Evolutionary conservation across 2,797 vertebrate genomes (phyloP), one percentile per base, ranked within the genome.

Genomic region (Ciconia nigra): DNA sequence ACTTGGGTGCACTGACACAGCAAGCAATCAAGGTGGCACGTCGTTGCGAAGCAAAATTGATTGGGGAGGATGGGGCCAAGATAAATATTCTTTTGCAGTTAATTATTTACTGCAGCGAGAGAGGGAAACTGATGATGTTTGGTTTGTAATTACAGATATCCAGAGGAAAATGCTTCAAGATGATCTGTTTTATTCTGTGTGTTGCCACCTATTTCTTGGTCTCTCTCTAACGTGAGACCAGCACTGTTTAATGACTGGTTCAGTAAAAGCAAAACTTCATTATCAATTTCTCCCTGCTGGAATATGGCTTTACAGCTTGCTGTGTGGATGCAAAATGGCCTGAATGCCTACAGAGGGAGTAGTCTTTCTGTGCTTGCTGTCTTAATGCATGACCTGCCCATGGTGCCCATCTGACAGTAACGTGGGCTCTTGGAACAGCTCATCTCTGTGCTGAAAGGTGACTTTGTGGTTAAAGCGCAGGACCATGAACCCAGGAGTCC

Each of bases 31-130:
- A 54, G 62, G 74, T 9, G 1, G 66, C n/a, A 13, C 2, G 2
- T 41, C 3, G 2, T 73, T 58, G 44, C 7, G 3, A 79, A 82
- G 70, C 74, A 67, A 59, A 77, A 95, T 90, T 92, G 91, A 93
- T 17, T 55, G 57, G 66, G 80, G 80, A 87, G 73, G 29, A 87
- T 77, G 86, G n/a, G 61, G 63, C 90, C 74, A 55, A 89, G 81
- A 87, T 35, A 70, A 93, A 54, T 93, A 42, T 69, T 92, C 74
- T 84, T 79, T 67, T 54, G 44, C 88, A 87, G 94, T 92, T 96
- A 94, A 92, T 96, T 90, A 95, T 96, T 95, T 94, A 89, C 89
- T 67, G 46, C 59, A 62, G 78, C 35, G 83, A 85, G 81, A 85
- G 46, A 84, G 69, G 42, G 61, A 74, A 80, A 49, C 83, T 76